Evolutionary conservation across 2,797 vertebrate genomes (phyloP).

Genomic region (Phrynocephalus guinanensis): DNA sequence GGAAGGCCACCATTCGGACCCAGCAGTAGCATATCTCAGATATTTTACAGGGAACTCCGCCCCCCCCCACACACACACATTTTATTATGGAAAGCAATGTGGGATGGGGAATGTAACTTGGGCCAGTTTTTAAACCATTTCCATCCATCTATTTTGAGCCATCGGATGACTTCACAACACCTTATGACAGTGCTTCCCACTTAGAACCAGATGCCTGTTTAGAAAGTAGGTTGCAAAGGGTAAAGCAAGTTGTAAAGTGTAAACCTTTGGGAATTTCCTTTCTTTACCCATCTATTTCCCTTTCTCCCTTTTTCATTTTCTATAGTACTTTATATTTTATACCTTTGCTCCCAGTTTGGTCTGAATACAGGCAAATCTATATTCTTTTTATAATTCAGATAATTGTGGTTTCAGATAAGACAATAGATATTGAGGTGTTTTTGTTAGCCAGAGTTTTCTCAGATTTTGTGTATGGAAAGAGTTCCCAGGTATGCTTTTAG

Average conservation of each 20-base stretch:
- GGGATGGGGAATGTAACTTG: not conserved
- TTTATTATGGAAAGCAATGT: conserved; percentile 12
- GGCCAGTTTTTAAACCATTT: not conserved
- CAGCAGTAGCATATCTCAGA: not conserved
- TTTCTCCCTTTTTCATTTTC: not conserved
- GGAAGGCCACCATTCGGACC: too few relatives aligned
- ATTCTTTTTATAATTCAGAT: not conserved
- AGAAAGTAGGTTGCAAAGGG: not conserved
- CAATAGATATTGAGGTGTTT: too few relatives aligned
- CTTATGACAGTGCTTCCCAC: not conserved
- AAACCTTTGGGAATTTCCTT: not conserved
- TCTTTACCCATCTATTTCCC: not conserved
- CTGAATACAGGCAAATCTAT: not conserved
- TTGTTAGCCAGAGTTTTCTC: not conserved
- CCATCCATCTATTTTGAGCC: not conserved
- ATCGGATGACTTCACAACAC: conserved; percentile 8
- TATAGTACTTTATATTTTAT: not conserved
- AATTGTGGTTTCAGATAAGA: not conserved
- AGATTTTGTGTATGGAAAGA: not conserved
- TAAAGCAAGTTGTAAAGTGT: not conserved
- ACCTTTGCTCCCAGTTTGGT: not conserved
- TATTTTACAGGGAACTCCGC: not conserved
- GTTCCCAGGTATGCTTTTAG: too few relatives aligned
- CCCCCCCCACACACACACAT: not conserved
- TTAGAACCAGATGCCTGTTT: not conserved